These are phyloP conservation scores for Ranitomeya imitator DNA, from an alignment of 2,113 vertebrate species.

Conservation along the genomic window DNA sequence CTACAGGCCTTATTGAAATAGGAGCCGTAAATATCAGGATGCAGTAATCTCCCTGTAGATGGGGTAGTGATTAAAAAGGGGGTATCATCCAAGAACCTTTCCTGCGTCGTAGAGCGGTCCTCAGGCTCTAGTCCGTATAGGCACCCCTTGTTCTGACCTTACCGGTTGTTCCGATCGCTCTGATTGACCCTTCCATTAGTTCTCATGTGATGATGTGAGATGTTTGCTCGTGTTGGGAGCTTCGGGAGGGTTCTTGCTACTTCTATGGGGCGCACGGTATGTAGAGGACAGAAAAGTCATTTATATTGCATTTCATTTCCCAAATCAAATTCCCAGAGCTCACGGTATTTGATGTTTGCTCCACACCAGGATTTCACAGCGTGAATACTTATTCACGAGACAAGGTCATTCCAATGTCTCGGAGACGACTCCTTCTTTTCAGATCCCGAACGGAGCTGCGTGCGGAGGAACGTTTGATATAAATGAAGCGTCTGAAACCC, in stretches of 20 bases:
- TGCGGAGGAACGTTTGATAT: slow-evolving; percentile 13
- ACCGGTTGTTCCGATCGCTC: no score
- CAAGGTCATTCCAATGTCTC: not conserved
- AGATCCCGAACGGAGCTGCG: not conserved
- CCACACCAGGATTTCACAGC: not conserved
- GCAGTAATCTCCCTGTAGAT: no score
- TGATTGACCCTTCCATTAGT: not conserved
- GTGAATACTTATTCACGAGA: slow-evolving; percentile 6
- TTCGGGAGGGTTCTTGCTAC: not conserved
- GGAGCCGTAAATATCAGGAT: no score
- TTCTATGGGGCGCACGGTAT: not conserved
- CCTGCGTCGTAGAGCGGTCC: no score
- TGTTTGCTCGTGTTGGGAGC: not conserved
- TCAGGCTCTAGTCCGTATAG: no score
- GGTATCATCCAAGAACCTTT: no score
- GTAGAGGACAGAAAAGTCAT: slow-evolving; percentile 13
- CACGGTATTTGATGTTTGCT: not conserved
- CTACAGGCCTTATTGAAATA: no score
- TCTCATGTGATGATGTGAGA: not conserved
- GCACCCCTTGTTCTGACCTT: no score
- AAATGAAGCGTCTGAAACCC: not conserved
- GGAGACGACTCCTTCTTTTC: not conserved
- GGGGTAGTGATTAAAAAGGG: no score
- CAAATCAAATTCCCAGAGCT: not conserved
- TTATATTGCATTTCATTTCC: not conserved